A percentile compares a stretch with the other conserved stretches of the same genome.
phyloP scores from a whole-genome alignment of 2,113 vertebrate species.

The Lagopus muta region DNA sequence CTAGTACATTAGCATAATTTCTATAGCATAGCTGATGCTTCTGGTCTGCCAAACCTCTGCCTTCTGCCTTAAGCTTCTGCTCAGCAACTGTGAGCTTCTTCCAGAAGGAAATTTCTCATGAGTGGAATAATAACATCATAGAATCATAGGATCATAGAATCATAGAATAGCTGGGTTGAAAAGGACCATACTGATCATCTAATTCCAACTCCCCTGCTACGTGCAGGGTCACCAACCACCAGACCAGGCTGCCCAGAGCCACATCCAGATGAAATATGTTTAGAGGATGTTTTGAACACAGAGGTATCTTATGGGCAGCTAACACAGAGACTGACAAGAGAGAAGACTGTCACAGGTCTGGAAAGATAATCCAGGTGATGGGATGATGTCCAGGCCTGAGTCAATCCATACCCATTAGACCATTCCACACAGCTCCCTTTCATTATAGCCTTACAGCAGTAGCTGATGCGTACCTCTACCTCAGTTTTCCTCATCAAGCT shows the following conservation, averaged over 20 bases:
- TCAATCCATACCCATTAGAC: neutral
- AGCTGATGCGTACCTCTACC: neutral
- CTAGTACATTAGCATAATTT: slow-evolving; percentile 3
- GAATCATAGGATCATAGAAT: no score
- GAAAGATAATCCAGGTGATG: neutral
- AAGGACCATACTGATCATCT: no score
- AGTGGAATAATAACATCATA: neutral
- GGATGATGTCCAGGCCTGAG: neutral
- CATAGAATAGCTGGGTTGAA: no score
- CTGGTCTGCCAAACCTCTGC: neutral
- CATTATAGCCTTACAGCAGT: neutral
- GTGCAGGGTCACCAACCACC: no score
- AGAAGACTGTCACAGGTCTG: neutral
- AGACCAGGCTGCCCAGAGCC: no score
- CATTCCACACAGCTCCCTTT: neutral
- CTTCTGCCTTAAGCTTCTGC: neutral
- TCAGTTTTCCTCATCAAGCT: neutral
- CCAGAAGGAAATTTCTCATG: neutral
- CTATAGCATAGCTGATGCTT: slow-evolving; percentile 35
- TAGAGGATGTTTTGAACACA: neutral
- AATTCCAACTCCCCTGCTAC: no score
- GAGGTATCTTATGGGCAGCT: neutral
- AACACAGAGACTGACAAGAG: fast-evolving
- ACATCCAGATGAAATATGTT: neutral
- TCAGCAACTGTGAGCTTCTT: neutral